Conservation (phyloP, 2,797 vertebrate species). For the Tinamus major region DNA sequence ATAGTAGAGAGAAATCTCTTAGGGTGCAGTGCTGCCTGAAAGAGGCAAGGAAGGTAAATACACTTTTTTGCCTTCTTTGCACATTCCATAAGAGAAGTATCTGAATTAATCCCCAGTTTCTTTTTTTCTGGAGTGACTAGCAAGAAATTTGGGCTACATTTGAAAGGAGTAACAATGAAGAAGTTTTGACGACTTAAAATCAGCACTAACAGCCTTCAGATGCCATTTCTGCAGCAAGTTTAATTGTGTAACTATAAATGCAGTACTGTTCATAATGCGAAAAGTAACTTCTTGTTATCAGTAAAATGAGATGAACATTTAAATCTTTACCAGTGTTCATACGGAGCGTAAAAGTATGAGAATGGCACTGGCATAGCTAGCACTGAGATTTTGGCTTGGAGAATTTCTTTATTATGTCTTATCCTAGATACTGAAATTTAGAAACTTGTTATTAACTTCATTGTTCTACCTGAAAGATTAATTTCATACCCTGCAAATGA, state of each 20-base stretch:
- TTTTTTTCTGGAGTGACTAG: slow-evolving; percentile 3
- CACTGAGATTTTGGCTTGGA: not conserved
- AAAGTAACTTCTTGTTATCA: not conserved
- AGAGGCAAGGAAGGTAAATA: not conserved
- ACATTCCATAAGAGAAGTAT: not conserved
- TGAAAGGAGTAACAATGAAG: slow-evolving; percentile 15
- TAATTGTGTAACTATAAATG: not conserved
- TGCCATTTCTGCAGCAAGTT: slow-evolving; percentile 22
- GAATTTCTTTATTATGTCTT: not conserved
- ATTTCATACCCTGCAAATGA: not conserved
- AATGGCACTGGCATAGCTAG: not conserved
- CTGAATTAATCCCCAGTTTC: not conserved
- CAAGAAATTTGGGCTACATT: slow-evolving; percentile 13
- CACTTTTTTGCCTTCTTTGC: not conserved
- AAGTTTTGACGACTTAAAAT: slow-evolving; percentile 29
- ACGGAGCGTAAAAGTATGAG: not conserved
- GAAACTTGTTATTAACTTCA: not conserved
- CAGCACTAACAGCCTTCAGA: not conserved
- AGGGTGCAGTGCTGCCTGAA: not conserved
- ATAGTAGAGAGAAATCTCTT: not conserved
- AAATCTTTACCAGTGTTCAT: not conserved
- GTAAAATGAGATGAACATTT: not conserved
- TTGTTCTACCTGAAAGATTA: not conserved
- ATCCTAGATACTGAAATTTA: not conserved
- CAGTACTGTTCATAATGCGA: not conserved